Base-by-base conservation (phyloP, 2,888 invertebrate genomes). In the Ormyrus thymus region DNA sequence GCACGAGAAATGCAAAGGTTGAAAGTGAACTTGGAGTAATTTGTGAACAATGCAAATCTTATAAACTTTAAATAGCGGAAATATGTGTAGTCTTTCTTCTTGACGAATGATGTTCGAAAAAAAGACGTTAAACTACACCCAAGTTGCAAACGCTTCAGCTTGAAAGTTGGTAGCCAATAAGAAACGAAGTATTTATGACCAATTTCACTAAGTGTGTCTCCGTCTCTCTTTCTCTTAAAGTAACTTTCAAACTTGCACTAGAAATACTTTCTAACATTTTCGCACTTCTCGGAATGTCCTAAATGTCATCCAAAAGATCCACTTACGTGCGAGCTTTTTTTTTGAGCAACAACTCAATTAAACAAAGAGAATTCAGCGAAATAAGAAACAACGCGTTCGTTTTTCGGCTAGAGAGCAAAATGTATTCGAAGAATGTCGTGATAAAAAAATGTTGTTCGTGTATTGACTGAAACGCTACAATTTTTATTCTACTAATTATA, bases 181-280 rank as follows among this genome's bases (percentile, higher is more conserved):
- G 29, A 29, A 55, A 29, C 45, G 55, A 50, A 48, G 43, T 65
- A 65, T 74, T 43, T 72, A 62, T 72, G 72, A 72, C 72, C 62
- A 62, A 72, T 72, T 72, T 53, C 62, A 62, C 51, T 72, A 11
- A 59, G 53, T 66, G 74, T 74, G 13, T 74, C 59, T 50, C 43
- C 15, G 58, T 74, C 66, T 66, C 15, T 66, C 66, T 66, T 15
- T 66, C 48, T 66, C 66, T 65, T 45, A 13, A 62, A 62, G 15
- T 68, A 71, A 53, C 48, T 73, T 13, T 4, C 59, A 51, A 66
- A 13, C 58, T 8, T 50, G 65, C 66, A 66, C 59, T 74, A 65
- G 51, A 29, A 29, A 29, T 29, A 29, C 64, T 64, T 73, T 73
- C 9, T 4, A 8, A 29, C 3, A 59, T 66, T 66, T 74, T 74